phyloP scores from a whole-genome alignment of 2,797 vertebrate genomes.

The Luscinia luscinia region DNA sequence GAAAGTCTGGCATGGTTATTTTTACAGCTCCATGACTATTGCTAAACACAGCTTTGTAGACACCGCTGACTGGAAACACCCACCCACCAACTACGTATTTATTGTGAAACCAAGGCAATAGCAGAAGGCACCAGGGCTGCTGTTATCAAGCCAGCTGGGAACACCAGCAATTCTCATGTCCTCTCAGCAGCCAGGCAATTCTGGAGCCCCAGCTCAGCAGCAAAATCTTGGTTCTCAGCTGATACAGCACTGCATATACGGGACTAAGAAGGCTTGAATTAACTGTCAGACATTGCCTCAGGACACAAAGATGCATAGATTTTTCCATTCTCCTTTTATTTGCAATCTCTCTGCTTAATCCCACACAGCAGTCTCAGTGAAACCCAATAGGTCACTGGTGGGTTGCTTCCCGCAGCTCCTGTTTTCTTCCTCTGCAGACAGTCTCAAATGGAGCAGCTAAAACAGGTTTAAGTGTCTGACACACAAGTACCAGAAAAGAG shows the following conservation, averaged over 20 bases:
- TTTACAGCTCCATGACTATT: neutral
- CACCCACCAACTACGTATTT: neutral
- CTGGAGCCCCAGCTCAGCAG: neutral
- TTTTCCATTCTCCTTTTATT: slow-evolving; percentile 40
- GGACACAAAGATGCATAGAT: slow-evolving; percentile 43
- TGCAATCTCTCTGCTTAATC: neutral
- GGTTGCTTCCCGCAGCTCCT: slow-evolving; percentile 23
- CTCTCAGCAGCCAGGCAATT: neutral
- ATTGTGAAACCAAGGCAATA: slow-evolving; percentile 63
- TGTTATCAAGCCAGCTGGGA: slow-evolving; percentile 15
- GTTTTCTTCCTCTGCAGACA: slow-evolving; percentile 37
- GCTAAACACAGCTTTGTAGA: neutral
- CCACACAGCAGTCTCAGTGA: slow-evolving; percentile 37
- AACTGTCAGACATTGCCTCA: slow-evolving; percentile 62
- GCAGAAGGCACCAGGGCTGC: neutral
- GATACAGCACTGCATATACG: neutral
- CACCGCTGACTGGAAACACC: neutral
- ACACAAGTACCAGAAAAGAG: neutral
- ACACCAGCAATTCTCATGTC: neutral
- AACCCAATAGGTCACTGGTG: slow-evolving; percentile 32
- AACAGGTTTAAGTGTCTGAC: slow-evolving; percentile 32
- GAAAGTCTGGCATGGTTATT: slow-evolving; percentile 17
- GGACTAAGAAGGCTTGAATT: slow-evolving; percentile 7
- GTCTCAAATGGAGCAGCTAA: slow-evolving; percentile 5
- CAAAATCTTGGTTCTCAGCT: neutral